Base-by-base conservation (phyloP, 2,888 invertebrate genomes). In the Euzophera pinguis region DNA sequence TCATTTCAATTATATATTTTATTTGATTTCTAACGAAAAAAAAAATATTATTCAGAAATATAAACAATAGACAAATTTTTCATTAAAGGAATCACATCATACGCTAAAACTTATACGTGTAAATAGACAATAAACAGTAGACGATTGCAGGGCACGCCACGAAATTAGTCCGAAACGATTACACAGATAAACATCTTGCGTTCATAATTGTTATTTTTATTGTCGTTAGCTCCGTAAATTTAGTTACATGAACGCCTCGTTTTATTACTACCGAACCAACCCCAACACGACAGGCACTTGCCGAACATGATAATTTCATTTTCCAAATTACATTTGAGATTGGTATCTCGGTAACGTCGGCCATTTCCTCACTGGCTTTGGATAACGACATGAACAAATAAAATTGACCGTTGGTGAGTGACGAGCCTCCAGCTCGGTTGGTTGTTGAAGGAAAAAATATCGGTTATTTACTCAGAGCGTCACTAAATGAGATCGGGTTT, bases 141-240 rank as follows among this genome's bases (percentile, higher is more conserved):
- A 61, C 64, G 65, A 68, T 70, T 60, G 62, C 55, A 55, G 61
- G 22, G 3, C 53, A 45, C 60, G 65, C 66, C 64, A 63, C 68
- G 71, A 65, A 77, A 79, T 83, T 81, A 78, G 76, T 75, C 67
- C 62, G 75, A 78, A 83, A 69, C 81, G 72, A 84, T 84, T 84
- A 82, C 66, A 55, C 54, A 65, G 85, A 85, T 84, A 84, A 55
- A 49, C 55, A 83, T 84, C 84, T 67, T 67, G 58, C 63, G 61
- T 63, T 62, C 57, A 64, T 75, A 77, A 76, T 75, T 73, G 74
- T 80, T 77, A 80, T 81, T 75, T 75, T 73, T 75, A 75, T 69
- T 73, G 76, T 80, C 80, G 76, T 78, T 81, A 81, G 75, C 81
- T 64, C 67, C 69, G 66, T 65, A 63, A 67, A 65, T 71, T 75